These are phyloP conservation scores for Erinaceus europaeus DNA, from an alignment of 2,113 vertebrate species.

Conservation along the genomic window DNA sequence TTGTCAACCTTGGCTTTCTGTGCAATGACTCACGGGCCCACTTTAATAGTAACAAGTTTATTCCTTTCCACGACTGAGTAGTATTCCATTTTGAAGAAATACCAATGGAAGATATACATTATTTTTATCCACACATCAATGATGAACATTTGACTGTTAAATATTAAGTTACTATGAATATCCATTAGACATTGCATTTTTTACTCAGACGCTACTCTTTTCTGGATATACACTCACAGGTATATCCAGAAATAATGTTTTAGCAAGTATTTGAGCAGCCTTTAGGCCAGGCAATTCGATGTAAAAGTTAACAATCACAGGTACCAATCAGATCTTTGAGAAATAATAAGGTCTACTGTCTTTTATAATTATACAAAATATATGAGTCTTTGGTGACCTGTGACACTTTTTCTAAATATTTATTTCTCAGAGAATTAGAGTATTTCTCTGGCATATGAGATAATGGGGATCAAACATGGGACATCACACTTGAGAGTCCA, in stretches of 20 bases:
- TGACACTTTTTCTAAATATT: no score
- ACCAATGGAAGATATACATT: background rate
- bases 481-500: no score
- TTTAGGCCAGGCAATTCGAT: background rate
- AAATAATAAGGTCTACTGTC: background rate
- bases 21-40: no score
- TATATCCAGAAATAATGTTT: background rate
- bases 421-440: no score
- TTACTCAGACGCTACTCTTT: background rate
- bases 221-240: background rate
- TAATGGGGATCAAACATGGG: no score
- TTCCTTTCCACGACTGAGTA: background rate
- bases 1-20: no score
- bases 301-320: background rate
- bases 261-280: background rate
- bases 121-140: background rate
- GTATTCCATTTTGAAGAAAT: background rate
- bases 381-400: background rate
- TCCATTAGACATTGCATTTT: background rate
- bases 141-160: background rate
- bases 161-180: background rate
- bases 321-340: background rate
- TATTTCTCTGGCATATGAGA: no score
- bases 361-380: background rate
- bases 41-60: no score